These are phyloP conservation scores for Monochamus alternatus DNA, from an alignment of 2,888 invertebrate genomes.

Conservation along the genomic window DNA sequence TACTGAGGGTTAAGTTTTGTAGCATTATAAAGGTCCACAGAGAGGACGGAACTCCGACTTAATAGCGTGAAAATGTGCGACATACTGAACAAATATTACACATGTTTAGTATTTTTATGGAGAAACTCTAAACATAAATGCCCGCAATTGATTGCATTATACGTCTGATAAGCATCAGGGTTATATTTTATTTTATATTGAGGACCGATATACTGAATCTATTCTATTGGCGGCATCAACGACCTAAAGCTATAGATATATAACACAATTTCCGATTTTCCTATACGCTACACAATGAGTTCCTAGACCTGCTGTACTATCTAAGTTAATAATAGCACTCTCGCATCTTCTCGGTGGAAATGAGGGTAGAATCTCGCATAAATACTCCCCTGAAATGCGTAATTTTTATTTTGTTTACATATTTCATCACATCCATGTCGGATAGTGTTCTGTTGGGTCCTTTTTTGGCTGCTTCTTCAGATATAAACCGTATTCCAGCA, in stretches of 20 bases:
- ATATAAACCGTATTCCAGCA: conserved; percentile 32
- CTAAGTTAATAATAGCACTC: conserved; percentile 17
- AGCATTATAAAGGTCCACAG: conserved; percentile 10
- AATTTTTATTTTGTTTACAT: conserved; percentile 40
- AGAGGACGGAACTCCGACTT: conserved; percentile 21
- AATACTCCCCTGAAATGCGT: background rate
- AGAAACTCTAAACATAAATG: conserved; percentile 20
- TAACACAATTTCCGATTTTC: conserved; percentile 24
- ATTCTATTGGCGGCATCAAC: conserved; percentile 9
- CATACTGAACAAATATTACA: conserved; percentile 4
- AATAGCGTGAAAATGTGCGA: conserved; percentile 10
- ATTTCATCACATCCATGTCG: conserved; percentile 42
- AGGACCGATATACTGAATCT: background rate
- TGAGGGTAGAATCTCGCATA: background rate
- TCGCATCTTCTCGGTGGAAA: conserved; percentile 17
- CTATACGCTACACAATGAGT: conserved; percentile 41
- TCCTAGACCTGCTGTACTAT: background rate
- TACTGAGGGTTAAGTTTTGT: background rate
- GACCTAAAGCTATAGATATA: conserved; percentile 39
- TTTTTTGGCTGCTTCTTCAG: conserved; percentile 40
- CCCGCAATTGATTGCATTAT: conserved; percentile 20
- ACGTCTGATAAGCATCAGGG: conserved; percentile 14
- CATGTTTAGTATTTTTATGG: conserved; percentile 11
- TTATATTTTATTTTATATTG: too few species aligned
- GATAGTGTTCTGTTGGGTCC: conserved; percentile 38